Conservation (phyloP, 2,888 invertebrate species). For the Conomelus anceps region DNA sequence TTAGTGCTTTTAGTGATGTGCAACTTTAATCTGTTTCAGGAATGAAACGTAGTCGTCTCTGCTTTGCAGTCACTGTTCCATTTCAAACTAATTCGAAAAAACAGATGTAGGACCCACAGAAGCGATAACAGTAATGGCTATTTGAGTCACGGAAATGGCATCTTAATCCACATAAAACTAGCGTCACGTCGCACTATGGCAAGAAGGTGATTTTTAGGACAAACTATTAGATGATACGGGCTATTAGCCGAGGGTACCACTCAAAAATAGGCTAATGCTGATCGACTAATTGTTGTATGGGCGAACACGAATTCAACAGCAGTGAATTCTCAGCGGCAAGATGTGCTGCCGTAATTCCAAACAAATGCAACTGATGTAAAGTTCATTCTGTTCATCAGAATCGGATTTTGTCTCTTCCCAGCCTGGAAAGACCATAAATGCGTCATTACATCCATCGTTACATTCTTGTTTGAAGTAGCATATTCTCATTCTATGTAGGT, state of each 20-base stretch:
- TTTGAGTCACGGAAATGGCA: neutral
- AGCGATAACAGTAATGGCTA: neutral
- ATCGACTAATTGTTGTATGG: neutral
- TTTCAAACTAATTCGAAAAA: neutral
- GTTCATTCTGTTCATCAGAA: neutral
- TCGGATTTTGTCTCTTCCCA: neutral
- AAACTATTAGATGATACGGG: neutral
- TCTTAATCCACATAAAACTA: neutral
- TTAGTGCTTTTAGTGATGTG: neutral
- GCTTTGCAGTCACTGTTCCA: neutral
- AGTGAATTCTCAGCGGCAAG: neutral
- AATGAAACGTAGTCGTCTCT: neutral
- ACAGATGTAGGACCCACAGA: neutral
- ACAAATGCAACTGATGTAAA: neutral
- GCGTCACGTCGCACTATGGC: neutral
- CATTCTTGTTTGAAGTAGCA: neutral
- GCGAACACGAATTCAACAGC: neutral
- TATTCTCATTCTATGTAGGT: too few species aligned
- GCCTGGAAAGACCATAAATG: neutral
- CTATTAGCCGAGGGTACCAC: neutral
- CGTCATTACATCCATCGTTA: neutral
- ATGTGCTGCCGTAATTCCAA: neutral
- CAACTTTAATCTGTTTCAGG: neutral
- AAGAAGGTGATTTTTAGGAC: neutral
- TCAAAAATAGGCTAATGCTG: neutral